phyloP scores from a whole-genome alignment of 2,113 vertebrate genomes.

The Phycodurus eques region DNA sequence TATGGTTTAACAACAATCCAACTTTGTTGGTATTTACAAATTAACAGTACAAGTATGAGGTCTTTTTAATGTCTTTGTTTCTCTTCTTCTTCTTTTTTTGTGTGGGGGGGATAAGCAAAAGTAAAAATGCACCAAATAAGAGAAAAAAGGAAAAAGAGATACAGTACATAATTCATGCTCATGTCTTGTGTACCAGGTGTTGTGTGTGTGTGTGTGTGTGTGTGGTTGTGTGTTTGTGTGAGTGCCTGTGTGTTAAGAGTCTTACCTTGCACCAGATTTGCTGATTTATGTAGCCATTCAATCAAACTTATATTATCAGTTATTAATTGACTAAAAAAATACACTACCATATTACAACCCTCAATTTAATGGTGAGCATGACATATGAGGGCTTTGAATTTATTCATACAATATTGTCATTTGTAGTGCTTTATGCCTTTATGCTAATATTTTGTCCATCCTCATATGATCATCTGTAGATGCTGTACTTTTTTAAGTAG shows the following conservation, averaged over 20 bases:
- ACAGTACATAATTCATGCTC: slow-evolving; percentile 71
- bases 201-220: slow-evolving; percentile 21
- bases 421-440: not conserved
- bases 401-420: too few relatives aligned
- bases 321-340: not conserved
- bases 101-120: not conserved
- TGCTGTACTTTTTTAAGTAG: too few relatives aligned
- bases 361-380: not conserved
- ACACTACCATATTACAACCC: not conserved
- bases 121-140: slow-evolving; percentile 23
- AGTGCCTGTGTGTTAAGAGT: slow-evolving; percentile 23
- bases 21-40: slow-evolving; percentile 8
- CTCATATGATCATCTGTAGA: too few relatives aligned
- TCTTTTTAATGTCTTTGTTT: not conserved
- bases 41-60: not conserved
- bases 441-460: not conserved
- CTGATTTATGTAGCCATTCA: not conserved
- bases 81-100: not conserved
- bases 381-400: not conserved
- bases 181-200: slow-evolving; percentile 26
- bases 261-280: not conserved
- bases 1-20: not conserved
- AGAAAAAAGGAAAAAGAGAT: slow-evolving; percentile 49
- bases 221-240: slow-evolving; percentile 15
- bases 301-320: not conserved